phyloP scores from a whole-genome alignment of 2,888 invertebrate species.

The Callimorpha dominula region DNA sequence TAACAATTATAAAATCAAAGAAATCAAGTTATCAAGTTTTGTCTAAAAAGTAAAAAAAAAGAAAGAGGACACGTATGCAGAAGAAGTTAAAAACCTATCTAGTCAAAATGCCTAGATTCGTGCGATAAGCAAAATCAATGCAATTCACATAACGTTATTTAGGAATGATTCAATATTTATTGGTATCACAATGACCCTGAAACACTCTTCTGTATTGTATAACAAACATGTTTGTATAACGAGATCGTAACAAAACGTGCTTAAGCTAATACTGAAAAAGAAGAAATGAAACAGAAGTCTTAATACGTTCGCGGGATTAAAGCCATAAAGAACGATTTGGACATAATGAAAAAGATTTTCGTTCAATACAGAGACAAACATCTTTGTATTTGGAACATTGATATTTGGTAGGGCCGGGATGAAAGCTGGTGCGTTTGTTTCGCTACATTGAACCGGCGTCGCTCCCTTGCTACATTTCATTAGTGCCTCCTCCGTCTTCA shows the following conservation, averaged over 20 bases:
- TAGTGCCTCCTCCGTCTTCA: constrained; percentile 70
- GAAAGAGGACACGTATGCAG: background rate
- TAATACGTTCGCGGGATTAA: constrained; percentile 37
- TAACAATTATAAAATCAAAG: background rate
- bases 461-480: constrained; percentile 80
- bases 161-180: too few species aligned
- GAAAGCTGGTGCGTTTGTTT: constrained; percentile 74
- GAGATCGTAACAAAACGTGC: constrained; percentile 18
- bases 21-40: background rate
- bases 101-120: background rate
- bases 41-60: background rate
- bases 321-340: constrained; percentile 48
- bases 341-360: constrained; percentile 54
- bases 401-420: constrained; percentile 64
- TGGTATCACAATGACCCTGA: background rate
- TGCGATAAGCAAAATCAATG: background rate
- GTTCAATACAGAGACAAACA: constrained; percentile 55
- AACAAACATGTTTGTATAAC: constrained; percentile 9
- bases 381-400: constrained; percentile 61
- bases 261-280: constrained; percentile 11
- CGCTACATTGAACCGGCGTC: constrained; percentile 77
- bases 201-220: background rate
- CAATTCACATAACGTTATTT: background rate
- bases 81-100: background rate
- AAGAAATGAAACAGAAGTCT: constrained; percentile 26